These are phyloP conservation scores for Noctua comes DNA, from an alignment of 2,888 invertebrate species.

Conservation along the genomic window DNA sequence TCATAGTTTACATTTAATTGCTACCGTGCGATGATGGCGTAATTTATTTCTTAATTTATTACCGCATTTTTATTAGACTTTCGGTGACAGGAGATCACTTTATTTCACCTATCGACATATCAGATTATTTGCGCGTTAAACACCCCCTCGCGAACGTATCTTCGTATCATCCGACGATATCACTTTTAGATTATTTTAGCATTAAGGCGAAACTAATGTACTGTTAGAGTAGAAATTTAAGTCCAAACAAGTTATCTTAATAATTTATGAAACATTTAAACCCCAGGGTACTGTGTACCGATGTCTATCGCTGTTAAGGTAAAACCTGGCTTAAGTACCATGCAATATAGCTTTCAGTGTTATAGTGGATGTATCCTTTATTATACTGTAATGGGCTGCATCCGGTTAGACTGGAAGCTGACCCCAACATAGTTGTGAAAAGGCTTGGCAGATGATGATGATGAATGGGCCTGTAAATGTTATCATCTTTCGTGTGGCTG, in stretches of 20 bases:
- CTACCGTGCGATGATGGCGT: constrained; percentile 87
- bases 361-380: constrained; percentile 84
- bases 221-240: constrained; percentile 91
- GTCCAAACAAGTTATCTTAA: constrained; percentile 88
- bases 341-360: constrained; percentile 87
- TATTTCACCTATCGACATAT: constrained; percentile 84
- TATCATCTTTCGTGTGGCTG: constrained; percentile 77
- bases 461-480: constrained; percentile 71
- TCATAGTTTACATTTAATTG: constrained; percentile 78
- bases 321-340: constrained; percentile 84
- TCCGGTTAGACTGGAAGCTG: too few relatives aligned
- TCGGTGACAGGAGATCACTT: constrained; percentile 83
- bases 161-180: constrained; percentile 86
- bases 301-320: constrained; percentile 80
- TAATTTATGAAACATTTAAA: constrained; percentile 87
- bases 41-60: constrained; percentile 81
- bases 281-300: constrained; percentile 87
- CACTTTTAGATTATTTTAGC: constrained; percentile 90
- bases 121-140: constrained; percentile 85
- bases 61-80: constrained; percentile 78
- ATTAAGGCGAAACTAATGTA: constrained; percentile 91
- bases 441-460: too few relatives aligned
- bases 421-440: too few relatives aligned
- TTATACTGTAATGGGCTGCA: constrained; percentile 74
- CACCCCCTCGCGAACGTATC: constrained; percentile 79